phyloP scores from a whole-genome alignment of 2,888 invertebrate genomes.

The Leptogaster cylindrica region DNA sequence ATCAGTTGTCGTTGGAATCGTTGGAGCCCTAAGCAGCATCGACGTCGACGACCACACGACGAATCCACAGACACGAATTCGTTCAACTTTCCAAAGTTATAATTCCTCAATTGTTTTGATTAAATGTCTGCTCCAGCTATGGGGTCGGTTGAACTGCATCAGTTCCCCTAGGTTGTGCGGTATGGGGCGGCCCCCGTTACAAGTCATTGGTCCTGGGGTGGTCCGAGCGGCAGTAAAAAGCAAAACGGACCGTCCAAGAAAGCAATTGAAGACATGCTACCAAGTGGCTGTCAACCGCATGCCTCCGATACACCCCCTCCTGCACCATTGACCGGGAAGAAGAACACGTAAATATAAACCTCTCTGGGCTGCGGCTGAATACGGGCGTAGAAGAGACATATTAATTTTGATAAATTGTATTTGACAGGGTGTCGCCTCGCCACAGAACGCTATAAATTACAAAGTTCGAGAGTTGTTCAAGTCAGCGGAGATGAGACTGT shows the following conservation, averaged over 20 bases:
- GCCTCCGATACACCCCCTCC: background rate
- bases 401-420: slow-evolving; percentile 10
- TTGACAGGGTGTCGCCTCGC: slow-evolving; percentile 8
- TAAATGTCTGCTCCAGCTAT: slow-evolving; percentile 7
- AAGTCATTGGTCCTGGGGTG: background rate
- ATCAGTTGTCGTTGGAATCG: background rate
- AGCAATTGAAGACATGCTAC: slow-evolving; percentile 3
- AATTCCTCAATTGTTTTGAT: slow-evolving; percentile 12
- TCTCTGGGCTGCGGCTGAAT: no score
- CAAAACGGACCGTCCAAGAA: slow-evolving; percentile 4
- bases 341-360: background rate
- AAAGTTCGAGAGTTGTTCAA: slow-evolving; percentile 3
- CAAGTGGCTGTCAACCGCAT: slow-evolving; percentile 9
- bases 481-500: slow-evolving; percentile 1
- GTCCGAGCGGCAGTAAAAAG: background rate
- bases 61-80: background rate
- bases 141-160: background rate
- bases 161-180: background rate
- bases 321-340: no score
- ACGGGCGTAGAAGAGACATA: background rate
- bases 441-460: background rate
- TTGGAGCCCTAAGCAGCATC: background rate
- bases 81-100: background rate
- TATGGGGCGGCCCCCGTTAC: no score
- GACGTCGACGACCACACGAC: background rate